Evolutionary conservation across 64 coral and sea anemone species (phyloP), one percentile per base, ranked within the genome.

Genomic region (Porites australiensis): DNA sequence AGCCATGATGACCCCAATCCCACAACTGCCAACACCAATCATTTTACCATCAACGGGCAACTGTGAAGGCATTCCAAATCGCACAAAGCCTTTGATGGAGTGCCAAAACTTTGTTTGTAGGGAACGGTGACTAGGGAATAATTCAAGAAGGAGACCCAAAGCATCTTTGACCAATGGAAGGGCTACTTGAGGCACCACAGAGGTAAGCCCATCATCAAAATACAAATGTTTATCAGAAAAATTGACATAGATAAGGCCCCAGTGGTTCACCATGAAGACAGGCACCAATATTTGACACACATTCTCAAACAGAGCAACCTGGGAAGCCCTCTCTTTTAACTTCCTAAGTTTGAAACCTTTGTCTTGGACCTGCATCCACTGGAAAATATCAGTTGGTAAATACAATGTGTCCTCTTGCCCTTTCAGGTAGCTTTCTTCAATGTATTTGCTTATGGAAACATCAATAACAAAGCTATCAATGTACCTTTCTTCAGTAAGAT

Each of bases 161-260:
- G 68, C 5, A 4, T 72, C 77, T 82, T 82, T 90, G 62, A 90
- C 22, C 52, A 18, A 49, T 70, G 64, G 58, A 8, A 90, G 58
- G 16, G 65, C 44, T 51, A 50, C 15, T 64, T 18, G 44, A 15
- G 74, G 27, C 18, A 79, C 75, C 9, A 44, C 15, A 70, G 65
- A 66, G 1, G 19, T 46, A 67, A 89, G 88, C 48, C 92, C 92
- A 94, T 94, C 92, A 94, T 94, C 92, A 94, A 94, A 94, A 77
- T 85, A 70, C 11, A 89, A 22, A 6, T 47, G 53, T 63, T 89
- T 4, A 64, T 16, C 20, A 44, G 76, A 69, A 65, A 94, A 13
- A 45, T 94, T 63, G 49, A 89, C 55, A 27, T 94, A 94, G 45
- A 94, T 61, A 64, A 89, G 66, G 16, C 86, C 92, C 92, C 86